phyloP scores from a whole-genome alignment of 2,797 vertebrate species.

The Helarctos malayanus region DNA sequence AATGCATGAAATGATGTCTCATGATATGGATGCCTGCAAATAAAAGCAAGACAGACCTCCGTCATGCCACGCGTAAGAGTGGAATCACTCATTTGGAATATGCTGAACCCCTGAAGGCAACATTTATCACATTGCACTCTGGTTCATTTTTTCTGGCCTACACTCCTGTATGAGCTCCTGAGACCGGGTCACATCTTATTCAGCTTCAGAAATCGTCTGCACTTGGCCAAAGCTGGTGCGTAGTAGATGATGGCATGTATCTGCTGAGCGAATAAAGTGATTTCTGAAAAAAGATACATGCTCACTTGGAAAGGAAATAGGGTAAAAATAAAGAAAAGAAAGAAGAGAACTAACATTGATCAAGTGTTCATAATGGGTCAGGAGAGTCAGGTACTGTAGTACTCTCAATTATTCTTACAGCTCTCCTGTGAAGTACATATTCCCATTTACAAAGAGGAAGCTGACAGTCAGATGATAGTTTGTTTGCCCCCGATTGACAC shows the following conservation, averaged over 20 bases:
- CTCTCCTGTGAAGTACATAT: background rate
- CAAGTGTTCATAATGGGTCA: background rate
- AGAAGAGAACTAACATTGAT: background rate
- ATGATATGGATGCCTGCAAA: constrained; percentile 12
- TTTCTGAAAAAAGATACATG: background rate
- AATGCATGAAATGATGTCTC: constrained; percentile 25
- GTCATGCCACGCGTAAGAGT: background rate
- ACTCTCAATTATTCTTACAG: background rate
- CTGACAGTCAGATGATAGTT: background rate
- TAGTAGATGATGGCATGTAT: background rate
- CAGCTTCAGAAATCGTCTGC: background rate
- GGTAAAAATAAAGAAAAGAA: background rate
- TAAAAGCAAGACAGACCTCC: background rate
- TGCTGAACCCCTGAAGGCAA: background rate
- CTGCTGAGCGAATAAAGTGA: constrained; percentile 9
- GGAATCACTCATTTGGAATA: constrained; percentile 9
- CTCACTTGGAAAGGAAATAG: background rate
- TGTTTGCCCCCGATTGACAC: background rate
- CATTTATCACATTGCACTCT: background rate
- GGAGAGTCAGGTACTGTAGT: background rate
- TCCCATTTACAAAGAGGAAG: background rate
- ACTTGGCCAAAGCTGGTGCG: background rate
- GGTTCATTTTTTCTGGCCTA: background rate
- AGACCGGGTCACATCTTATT: background rate
- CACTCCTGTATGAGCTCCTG: background rate